Percentiles rank a stretch among this genome's conserved stretches.
These are phyloP conservation scores for Hybos culiciformis DNA, from an alignment of 2,888 invertebrate species.

Conservation along the genomic window DNA sequence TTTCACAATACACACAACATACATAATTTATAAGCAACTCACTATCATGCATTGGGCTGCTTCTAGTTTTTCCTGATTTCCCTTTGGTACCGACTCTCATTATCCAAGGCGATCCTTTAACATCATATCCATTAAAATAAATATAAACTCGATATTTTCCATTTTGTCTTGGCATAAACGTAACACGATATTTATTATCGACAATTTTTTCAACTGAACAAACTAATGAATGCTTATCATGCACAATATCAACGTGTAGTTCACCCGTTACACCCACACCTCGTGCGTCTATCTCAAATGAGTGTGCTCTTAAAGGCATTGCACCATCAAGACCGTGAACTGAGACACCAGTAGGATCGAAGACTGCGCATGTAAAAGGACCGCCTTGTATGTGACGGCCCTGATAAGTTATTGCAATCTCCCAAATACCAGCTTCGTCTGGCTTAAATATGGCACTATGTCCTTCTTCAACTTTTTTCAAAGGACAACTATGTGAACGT, in stretches of 20 bases:
- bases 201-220: constrained; percentile 71
- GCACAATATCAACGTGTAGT: constrained; percentile 77
- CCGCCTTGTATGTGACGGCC: constrained; percentile 92
- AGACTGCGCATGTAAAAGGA: constrained; percentile 92
- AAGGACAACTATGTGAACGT: constrained; percentile 63
- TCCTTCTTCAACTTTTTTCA: constrained; percentile 75
- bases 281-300: constrained; percentile 64
- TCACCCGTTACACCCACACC: constrained; percentile 76
- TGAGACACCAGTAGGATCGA: constrained; percentile 82
- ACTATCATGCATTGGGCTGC: constrained; percentile 42
- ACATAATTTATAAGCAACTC: constrained; percentile 20
- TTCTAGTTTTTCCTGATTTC: constrained; percentile 39
- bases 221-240: constrained; percentile 72
- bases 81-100: constrained; percentile 70
- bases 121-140: constrained; percentile 84
- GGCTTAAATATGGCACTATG: constrained; percentile 95
- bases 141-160: constrained; percentile 76
- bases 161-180: constrained; percentile 62
- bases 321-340: constrained; percentile 71
- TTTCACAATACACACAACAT: background rate
- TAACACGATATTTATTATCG: constrained; percentile 60
- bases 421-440: constrained; percentile 94
- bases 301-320: constrained; percentile 71
- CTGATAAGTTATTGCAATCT: constrained; percentile 89
- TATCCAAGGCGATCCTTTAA: constrained; percentile 71